Evolutionary conservation across 2,888 invertebrate species (phyloP), one percentile per base, ranked within the genome.

Genomic region (Tenthredo amoena): DNA sequence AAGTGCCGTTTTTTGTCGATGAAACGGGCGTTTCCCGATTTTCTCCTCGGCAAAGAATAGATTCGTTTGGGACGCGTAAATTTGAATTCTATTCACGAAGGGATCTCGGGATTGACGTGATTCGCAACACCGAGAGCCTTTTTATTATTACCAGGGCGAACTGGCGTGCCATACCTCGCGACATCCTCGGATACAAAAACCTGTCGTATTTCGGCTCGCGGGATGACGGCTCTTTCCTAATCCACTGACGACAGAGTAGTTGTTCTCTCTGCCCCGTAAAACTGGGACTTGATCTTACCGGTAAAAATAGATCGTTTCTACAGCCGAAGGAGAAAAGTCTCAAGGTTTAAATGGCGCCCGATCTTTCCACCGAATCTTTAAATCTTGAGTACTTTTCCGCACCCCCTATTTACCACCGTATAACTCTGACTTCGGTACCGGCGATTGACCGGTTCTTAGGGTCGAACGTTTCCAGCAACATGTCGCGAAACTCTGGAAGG

Each of bases 41-140:
- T 81, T 81, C 81, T 81, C 62, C 34, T 81, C 21, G 21, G 62
- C 21, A 47, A 77, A 81, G 81, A 81, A 81, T 81, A 81, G 81
- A 81, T 81, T 62, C 81, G 81, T 81, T 81, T 81, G 37, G 58
- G 6, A 81, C 18, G 72, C 72, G 81, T 81, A 62, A 81, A 81
- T 81, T 81, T 81, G 81, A 81, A 81, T 81, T 81, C 81, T 81
- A 81, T 81, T 62, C 81, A 62, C 81, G 81, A 81, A 81, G 62
- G 62, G 81, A 50, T 58, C 58, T 40, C 40, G 62, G 81, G 81
- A 81, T 81, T 81, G 58, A 62, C 81, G 81, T 62, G 81, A 81
- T 81, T 62, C 81, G 81, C 62, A 81, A 81, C 62, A 81, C 62
- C n/a, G 81, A 62, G 62, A 40, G 81, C 62, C 62, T 81, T 81